Percentiles rank a stretch among this genome's conserved stretches.
Conservation (phyloP, 2,113 vertebrate species). For the Pithys albifrons region DNA sequence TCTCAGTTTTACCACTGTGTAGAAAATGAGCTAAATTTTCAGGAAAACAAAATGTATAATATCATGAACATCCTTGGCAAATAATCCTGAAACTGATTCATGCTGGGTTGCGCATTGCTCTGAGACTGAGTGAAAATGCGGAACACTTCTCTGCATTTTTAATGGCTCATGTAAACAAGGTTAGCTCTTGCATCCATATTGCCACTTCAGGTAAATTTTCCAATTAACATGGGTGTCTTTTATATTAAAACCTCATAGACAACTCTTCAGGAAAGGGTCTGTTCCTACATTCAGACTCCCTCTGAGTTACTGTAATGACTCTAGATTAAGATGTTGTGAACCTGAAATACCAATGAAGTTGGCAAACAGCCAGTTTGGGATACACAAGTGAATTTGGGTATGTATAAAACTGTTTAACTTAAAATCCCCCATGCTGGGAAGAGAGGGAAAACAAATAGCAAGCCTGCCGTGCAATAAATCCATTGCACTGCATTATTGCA, state of each 20-base stretch:
- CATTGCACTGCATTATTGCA: background rate
- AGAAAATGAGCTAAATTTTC: background rate
- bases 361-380: conserved; percentile 55
- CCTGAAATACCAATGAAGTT: conserved; percentile 41
- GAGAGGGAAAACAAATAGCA: conserved; percentile 34
- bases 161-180: background rate
- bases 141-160: background rate
- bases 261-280: background rate
- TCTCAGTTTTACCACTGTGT: background rate
- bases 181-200: background rate
- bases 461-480: conserved; percentile 32
- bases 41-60: background rate
- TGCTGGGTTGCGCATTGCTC: background rate
- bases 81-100: background rate
- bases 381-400: conserved; percentile 10
- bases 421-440: conserved; percentile 31
- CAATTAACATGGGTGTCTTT: background rate
- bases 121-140: background rate
- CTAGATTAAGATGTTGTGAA: conserved; percentile 56
- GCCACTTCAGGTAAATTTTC: background rate
- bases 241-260: background rate
- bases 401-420: conserved; percentile 51
- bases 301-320: conserved; percentile 32
- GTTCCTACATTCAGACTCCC: background rate
- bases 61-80: background rate